These are phyloP conservation scores for Drosophila lini DNA, from an alignment of 1,140 invertebrate genomes.

Conservation along the genomic window DNA sequence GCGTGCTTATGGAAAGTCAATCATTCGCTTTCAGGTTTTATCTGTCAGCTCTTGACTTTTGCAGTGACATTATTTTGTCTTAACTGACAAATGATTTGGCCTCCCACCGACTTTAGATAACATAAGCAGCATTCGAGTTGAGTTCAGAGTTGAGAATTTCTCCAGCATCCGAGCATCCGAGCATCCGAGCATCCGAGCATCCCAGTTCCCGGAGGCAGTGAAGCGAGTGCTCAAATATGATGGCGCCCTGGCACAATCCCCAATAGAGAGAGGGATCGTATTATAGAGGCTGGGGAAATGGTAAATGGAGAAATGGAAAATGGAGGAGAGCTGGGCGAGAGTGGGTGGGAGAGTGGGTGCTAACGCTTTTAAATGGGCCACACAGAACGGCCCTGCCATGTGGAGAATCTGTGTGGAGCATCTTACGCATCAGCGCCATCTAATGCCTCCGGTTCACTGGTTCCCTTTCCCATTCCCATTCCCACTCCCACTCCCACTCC, in stretches of 20 bases:
- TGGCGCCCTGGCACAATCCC: constrained; percentile 22
- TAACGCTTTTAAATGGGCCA: constrained; percentile 70
- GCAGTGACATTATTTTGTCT: constrained; percentile 67
- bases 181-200: neutral
- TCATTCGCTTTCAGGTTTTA: constrained; percentile 73
- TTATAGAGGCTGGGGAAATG: constrained; percentile 33
- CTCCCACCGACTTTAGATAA: constrained; percentile 30
- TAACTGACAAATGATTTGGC: constrained; percentile 75
- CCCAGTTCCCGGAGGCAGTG: constrained; percentile 40
- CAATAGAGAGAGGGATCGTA: constrained; percentile 25
- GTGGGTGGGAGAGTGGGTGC: neutral
- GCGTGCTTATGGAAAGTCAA: constrained; percentile 74
- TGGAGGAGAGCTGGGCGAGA: neutral
- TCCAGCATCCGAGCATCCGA: neutral
- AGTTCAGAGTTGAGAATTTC: neutral
- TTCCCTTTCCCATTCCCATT: neutral
- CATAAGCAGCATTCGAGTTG: constrained; percentile 34
- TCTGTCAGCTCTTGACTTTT: constrained; percentile 59
- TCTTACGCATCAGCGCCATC: constrained; percentile 56
- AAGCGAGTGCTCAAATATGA: constrained; percentile 68
- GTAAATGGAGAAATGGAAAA: neutral
- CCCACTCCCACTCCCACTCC: neutral
- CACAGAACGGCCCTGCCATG: constrained; percentile 42
- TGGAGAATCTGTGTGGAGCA: constrained; percentile 54
- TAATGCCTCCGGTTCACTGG: constrained; percentile 47